Percentiles rank a stretch among this genome's conserved stretches.
These are phyloP conservation scores for Ctenoplectra terminalis DNA, from an alignment of 1,140 invertebrate genomes.

Conservation along the genomic window DNA sequence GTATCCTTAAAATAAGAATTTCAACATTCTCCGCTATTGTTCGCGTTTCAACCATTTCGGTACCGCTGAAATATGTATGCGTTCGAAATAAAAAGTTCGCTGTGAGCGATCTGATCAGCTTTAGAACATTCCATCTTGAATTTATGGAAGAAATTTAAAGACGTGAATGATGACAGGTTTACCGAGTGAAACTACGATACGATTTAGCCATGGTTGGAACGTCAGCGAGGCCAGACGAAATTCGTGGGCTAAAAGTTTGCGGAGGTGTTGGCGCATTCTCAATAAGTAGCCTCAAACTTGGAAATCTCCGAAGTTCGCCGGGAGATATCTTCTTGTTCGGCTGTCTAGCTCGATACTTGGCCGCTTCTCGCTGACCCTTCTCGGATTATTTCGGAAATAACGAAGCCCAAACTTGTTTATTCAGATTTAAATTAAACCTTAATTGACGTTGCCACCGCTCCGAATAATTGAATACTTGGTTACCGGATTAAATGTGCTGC, in stretches of 20 bases:
- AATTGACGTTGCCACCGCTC: slow-evolving; percentile 4
- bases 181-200: slow-evolving; percentile 40
- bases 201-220: neutral
- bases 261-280: slow-evolving; percentile 56
- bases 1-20: too few relatives aligned
- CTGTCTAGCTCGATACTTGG: neutral
- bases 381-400: slow-evolving; percentile 21
- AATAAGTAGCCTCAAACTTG: slow-evolving; percentile 50
- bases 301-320: slow-evolving; percentile 30
- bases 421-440: slow-evolving; percentile 17
- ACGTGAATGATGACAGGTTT: slow-evolving; percentile 15
- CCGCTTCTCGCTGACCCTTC: neutral
- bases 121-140: too few relatives aligned
- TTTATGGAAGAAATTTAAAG: too few relatives aligned
- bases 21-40: too few relatives aligned
- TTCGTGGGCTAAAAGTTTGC: slow-evolving; percentile 59
- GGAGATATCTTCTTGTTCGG: slow-evolving; percentile 3
- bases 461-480: neutral
- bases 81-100: too few relatives aligned
- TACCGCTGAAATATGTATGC: too few relatives aligned
- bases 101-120: too few relatives aligned
- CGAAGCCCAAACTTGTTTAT: slow-evolving; percentile 26
- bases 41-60: too few relatives aligned
- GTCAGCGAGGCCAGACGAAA: slow-evolving; percentile 44
- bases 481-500: neutral